Percentiles rank a stretch among this genome's conserved stretches.
These are phyloP conservation scores for Pachliopta kotzebuea DNA, from an alignment of 2,888 invertebrate genomes.

Conservation along the genomic window DNA sequence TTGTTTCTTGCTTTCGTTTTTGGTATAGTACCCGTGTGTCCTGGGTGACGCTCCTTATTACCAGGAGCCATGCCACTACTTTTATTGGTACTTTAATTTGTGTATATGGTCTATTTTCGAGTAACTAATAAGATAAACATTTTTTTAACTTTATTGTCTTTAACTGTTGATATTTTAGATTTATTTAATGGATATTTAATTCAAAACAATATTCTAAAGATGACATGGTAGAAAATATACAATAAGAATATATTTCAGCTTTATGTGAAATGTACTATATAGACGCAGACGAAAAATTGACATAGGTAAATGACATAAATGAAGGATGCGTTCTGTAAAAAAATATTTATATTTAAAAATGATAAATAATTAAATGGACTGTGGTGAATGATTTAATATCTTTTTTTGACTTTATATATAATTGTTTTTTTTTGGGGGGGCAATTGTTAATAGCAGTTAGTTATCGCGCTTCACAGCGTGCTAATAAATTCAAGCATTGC, in stretches of 20 bases:
- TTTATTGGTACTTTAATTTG: constrained; percentile 34
- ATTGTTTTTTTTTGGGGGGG: not conserved
- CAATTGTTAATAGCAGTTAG: constrained; percentile 4
- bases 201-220: not conserved
- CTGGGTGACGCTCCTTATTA: constrained; percentile 73
- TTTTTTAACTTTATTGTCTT: constrained; percentile 8
- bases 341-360: not conserved
- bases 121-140: constrained; percentile 28
- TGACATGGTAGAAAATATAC: not conserved
- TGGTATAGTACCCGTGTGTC: constrained; percentile 84
- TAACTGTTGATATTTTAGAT: not conserved
- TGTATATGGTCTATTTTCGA: constrained; percentile 29
- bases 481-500: constrained; percentile 7
- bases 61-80: constrained; percentile 75
- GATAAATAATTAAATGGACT: not conserved
- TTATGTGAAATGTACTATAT: constrained; percentile 14
- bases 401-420: not conserved
- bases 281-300: constrained; percentile 24
- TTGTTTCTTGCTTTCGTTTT: constrained; percentile 82
- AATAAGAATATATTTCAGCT: not conserved
- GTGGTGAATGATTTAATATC: not conserved
- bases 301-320: constrained; percentile 20
- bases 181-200: constrained; percentile 1
- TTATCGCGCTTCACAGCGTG: not conserved
- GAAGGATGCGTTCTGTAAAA: constrained; percentile 16